Evolutionary conservation across 2,888 invertebrate genomes (phyloP), one percentile per base, ranked within the genome.

Genomic region (Carpatolechia fugitivella): DNA sequence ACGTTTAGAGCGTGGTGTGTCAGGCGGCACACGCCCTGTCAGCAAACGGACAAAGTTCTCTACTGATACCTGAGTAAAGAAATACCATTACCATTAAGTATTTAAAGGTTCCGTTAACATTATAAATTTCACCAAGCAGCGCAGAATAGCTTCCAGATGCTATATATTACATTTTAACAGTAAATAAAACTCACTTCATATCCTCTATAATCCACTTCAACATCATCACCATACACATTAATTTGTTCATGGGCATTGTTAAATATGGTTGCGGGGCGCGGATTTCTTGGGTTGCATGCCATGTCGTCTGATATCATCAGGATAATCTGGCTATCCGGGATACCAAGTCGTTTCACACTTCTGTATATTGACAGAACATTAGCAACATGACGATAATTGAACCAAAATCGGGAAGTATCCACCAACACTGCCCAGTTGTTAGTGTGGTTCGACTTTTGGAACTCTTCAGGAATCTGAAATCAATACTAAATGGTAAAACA

Each of bases 361-460:
- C 99, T 93, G 79, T 99, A 99, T 60, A 99, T 97, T 0, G 99
- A 99, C 14, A 99, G 85, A 0, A 99, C 99, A 82, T 99, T 99
- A 3, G 99, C 99, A 30, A 99, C 98, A 93, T 99, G 99, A 5
- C 99, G 93, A 82, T 99, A 99, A 82, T 99, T 99, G 78, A 99
- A 99, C 99, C 99, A 99, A 85, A 99, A 99, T 55, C 99, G 91
- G 0, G 99, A 99, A 0, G 99, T 99, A 81, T 99, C 99, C 0
- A 99, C 99, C 54, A 99, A 85, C 11, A 99, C 99, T 0, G 99
- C 99, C 99, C 99, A 99, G 83, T 99, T 99, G 78, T 99, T 99
- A 0, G 99, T 98, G 77, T 99, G 99, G 29, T 93, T 93, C 0
- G 93, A 93, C 74, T 92, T 92, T 47, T 85, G 85, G 63, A 93